A percentile compares a stretch with the other conserved stretches of the same genome.
phyloP scores from a whole-genome alignment of 2,888 invertebrate genomes.

The Hesperia comma region DNA sequence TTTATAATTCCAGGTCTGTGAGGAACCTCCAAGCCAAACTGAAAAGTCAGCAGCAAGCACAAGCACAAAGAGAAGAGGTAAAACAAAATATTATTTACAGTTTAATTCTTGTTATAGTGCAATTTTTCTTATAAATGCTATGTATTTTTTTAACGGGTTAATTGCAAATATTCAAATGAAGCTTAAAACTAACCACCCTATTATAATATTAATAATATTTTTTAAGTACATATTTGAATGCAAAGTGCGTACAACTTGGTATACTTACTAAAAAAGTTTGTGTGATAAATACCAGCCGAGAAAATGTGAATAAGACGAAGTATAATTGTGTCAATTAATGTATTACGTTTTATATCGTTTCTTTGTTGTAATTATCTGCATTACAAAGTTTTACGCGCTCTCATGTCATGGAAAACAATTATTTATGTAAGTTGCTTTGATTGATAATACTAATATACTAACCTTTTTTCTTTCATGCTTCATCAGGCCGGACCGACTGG shows the following conservation, averaged over 20 bases:
- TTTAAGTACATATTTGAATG: neutral
- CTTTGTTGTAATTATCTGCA: no score
- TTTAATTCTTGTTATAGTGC: neutral
- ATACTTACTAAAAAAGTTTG: neutral
- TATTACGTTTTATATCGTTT: no score
- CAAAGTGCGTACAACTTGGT: neutral
- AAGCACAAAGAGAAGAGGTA: conserved; percentile 90
- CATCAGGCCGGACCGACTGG: conserved; percentile 94
- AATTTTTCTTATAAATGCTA: neutral
- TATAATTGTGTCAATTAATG: no score
- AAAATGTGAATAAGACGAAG: no score
- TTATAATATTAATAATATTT: neutral
- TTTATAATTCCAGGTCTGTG: conserved; percentile 87
- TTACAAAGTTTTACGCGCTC: neutral
- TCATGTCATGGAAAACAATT: neutral
- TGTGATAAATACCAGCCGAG: neutral
- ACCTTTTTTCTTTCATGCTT: conserved; percentile 60
- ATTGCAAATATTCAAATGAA: neutral
- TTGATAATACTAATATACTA: conserved; percentile 42
- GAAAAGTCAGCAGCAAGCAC: conserved; percentile 93
- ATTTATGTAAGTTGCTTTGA: neutral
- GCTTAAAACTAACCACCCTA: neutral
- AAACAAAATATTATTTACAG: conserved; percentile 37
- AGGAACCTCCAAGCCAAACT: conserved; percentile 95
- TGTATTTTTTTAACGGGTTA: neutral